Evolutionary conservation across 1,140 invertebrate genomes (phyloP), one percentile per base, ranked within the genome.

Genomic region (Eumeta japonica): DNA sequence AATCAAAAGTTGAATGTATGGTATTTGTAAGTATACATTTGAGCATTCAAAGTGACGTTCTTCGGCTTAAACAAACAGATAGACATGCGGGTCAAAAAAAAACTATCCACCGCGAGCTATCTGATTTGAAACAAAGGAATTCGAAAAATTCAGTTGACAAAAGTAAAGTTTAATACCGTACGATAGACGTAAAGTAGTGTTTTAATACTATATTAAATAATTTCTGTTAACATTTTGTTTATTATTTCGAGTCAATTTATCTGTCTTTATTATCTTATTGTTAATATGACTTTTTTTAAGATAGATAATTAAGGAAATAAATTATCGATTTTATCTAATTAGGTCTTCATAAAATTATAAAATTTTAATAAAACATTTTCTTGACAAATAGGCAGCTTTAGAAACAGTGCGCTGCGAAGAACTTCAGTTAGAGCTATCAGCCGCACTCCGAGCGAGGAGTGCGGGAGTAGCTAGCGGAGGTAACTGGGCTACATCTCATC

Each of bases 321-420:
- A 24, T 24, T 24, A 7, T 24, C n/a, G 20, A 24, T 7, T 24
- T 7, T 24, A 24, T 24, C n/a, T 24, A 24, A 24, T 24, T 24
- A 7, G n/a, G 7, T 24, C n/a, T 24, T 24, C 7, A 7, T n/a
- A n/a, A n/a, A n/a, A n/a, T n/a, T 10, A 28, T 24, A 38, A 13
- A 4, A 10, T 39, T 1, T 14, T 14, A 27, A 14, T 28, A 33
- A 36, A n/a, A n/a, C 2, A 17, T 19, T 28, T 27, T 18, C 20
- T 18, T 30, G n/a, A n/a, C n/a, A n/a, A 20, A 14, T 39, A 81
- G 79, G 84, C 82, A 28, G 89, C 92, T 40, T 68, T 92, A 45
- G 92, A 95, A 67, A 90, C 89, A 49, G 87, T 93, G 14, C 84
- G 85, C 48, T 92, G 94, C 64, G 89, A 94, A 61, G 90, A 94